phyloP scores from a whole-genome alignment of 2,113 vertebrate species.

The Oenanthe oenanthe region DNA sequence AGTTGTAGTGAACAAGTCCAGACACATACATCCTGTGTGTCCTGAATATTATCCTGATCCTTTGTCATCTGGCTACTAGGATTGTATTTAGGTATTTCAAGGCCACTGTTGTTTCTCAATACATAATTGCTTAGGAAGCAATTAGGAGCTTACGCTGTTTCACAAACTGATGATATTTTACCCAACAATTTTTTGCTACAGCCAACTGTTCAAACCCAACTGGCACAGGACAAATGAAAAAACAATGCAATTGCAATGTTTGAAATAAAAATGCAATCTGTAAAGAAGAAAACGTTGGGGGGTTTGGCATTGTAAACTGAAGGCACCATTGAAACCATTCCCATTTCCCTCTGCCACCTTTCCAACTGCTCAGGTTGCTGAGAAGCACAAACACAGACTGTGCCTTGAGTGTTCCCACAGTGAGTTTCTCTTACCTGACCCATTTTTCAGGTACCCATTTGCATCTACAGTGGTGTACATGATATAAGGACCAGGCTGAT shows the following conservation, averaged over 20 bases:
- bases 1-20: not conserved
- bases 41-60: not conserved
- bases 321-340: not conserved
- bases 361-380: not conserved
- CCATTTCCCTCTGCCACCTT: not conserved
- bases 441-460: constrained; percentile 93
- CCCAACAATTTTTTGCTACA: not conserved
- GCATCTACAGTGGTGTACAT: constrained; percentile 96
- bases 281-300: not conserved
- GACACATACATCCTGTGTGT: not conserved
- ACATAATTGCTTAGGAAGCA: not conserved
- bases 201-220: not conserved
- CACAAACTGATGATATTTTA: not conserved
- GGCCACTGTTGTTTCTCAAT: not conserved
- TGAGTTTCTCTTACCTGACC: constrained; percentile 84
- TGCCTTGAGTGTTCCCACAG: not conserved
- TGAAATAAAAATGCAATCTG: not conserved
- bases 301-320: not conserved
- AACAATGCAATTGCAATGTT: not conserved
- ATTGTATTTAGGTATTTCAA: not conserved
- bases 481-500: constrained; percentile 97
- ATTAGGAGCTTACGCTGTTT: not conserved
- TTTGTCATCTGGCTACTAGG: not conserved
- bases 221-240: not conserved
- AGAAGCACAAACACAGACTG: not conserved